These are phyloP conservation scores for Dasysyrphus albostriatus DNA, from an alignment of 2,888 invertebrate species.

Conservation along the genomic window DNA sequence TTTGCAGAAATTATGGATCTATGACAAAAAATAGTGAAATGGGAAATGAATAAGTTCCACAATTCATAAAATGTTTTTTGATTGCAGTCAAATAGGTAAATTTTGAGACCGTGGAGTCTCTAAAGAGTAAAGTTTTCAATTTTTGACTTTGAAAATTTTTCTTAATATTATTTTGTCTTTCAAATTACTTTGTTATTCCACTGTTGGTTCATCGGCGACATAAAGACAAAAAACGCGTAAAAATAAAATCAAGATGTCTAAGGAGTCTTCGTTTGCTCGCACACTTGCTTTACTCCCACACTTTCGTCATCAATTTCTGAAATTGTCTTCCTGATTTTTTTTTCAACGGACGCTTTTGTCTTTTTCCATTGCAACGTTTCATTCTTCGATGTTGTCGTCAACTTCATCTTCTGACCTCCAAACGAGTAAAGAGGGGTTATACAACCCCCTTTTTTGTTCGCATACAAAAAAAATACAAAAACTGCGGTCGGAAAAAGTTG, in stretches of 20 bases:
- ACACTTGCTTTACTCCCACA: conserved; percentile 30
- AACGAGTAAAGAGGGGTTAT: conserved; percentile 7
- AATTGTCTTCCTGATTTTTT: conserved; percentile 30
- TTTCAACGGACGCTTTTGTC: conserved; percentile 49
- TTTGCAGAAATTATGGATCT: too few species aligned
- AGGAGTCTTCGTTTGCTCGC: conserved; percentile 13
- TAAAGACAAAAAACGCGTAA: conserved; percentile 64
- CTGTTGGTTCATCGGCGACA: conserved; percentile 12
- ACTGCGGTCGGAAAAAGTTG: conserved; percentile 53
- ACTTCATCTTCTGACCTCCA: conserved; percentile 65
- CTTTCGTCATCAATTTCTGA: conserved; percentile 54
- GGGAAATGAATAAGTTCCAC: too few species aligned
- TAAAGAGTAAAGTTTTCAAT: too few species aligned
- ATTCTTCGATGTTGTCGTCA: conserved; percentile 66
- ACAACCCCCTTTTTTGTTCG: not conserved
- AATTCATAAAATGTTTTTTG: too few species aligned
- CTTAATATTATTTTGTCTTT: too few species aligned
- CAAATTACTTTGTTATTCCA: not conserved
- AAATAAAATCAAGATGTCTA: conserved; percentile 72
- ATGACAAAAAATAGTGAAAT: too few species aligned
- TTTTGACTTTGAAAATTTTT: too few species aligned
- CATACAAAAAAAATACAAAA: conserved; percentile 24
- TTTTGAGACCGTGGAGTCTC: too few species aligned
- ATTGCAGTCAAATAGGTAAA: too few species aligned
- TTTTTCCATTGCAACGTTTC: conserved; percentile 60